Base-by-base conservation (phyloP, 2,797 vertebrate species). In the Zalophus californianus region DNA sequence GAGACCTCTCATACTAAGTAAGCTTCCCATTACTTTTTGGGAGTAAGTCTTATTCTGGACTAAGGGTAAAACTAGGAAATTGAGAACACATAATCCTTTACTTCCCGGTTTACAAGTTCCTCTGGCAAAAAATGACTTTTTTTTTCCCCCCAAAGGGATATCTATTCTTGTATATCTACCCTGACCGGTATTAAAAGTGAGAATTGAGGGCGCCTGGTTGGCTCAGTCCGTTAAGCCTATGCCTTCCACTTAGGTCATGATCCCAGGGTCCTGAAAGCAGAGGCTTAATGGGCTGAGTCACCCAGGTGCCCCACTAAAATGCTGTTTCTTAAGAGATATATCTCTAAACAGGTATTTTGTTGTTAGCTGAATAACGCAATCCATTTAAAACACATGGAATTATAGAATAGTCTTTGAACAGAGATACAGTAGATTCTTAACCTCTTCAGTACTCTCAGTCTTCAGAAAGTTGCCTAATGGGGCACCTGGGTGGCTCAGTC, bases 91-190 rank as follows among this genome's bases (percentile, higher is more conserved):
- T 41, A 87, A 80, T 87, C 4, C 79, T 58, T 90, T 77, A 62
- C 7, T 62, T 95, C 23, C 27, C 15, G 87, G 38, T 62, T 75
- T 85, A 90, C 35, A 97, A 52, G 21, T n/a, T 85, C 38, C 29
- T 18, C 72, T 84, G 32, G 50, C 90, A 91, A 88, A 93, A 84
- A 75, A 44, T 77, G 27, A 48, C 32, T 83, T 64, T 38, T 93
- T 85, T 44, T 44, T 44, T 44, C 4, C 38, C 4, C 38, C 10
- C 52, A 80, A 82, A 84, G 11, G 11, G 21, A n/a, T 64, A 41
- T n/a, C 10, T 84, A 10, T 72, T 72, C 21, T 18, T 68, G 68
- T 20, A 73, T 16, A 41, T 56, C 73, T 75, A 86, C 14, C 73
- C 38, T 41, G 23, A 41, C 10, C 1, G 20, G 35, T 41, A 23